Percentiles rank a stretch among this genome's conserved stretches.
Conservation (phyloP, 2,113 vertebrate genomes). For the Scalopus aquaticus region DNA sequence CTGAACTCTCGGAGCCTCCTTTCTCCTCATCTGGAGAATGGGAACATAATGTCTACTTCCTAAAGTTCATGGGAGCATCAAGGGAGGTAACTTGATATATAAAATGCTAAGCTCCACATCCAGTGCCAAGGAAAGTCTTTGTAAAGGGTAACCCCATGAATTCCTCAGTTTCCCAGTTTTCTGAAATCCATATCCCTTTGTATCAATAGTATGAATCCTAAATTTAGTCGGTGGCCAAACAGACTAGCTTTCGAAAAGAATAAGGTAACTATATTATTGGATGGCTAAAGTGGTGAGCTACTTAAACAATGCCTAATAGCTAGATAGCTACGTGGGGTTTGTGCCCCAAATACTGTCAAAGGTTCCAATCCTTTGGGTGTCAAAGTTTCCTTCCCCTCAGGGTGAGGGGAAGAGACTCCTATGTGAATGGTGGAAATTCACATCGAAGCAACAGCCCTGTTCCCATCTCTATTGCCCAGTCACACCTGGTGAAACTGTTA, state of each 20-base stretch:
- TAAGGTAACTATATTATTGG: neutral
- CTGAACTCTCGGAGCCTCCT: neutral
- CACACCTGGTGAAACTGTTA: neutral
- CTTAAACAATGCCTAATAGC: neutral
- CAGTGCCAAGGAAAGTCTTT: neutral
- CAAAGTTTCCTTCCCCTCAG: too few species aligned
- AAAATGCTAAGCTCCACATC: neutral
- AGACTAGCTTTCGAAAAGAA: neutral
- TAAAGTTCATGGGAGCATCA: neutral
- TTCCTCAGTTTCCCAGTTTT: neutral
- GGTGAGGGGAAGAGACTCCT: neutral
- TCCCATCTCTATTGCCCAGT: neutral
- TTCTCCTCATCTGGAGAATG: neutral
- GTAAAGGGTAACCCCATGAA: neutral
- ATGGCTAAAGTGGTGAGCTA: neutral
- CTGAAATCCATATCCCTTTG: neutral
- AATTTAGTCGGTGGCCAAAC: conserved; percentile 7
- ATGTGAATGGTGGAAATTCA: neutral
- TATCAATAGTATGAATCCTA: neutral
- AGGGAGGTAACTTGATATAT: neutral
- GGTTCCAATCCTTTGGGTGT: neutral
- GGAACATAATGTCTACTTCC: neutral
- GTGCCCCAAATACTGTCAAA: neutral
- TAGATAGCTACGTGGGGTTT: neutral
- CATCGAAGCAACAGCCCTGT: neutral